These are phyloP conservation scores for Hydraecia micacea DNA, from an alignment of 2,888 invertebrate genomes.

Conservation along the genomic window DNA sequence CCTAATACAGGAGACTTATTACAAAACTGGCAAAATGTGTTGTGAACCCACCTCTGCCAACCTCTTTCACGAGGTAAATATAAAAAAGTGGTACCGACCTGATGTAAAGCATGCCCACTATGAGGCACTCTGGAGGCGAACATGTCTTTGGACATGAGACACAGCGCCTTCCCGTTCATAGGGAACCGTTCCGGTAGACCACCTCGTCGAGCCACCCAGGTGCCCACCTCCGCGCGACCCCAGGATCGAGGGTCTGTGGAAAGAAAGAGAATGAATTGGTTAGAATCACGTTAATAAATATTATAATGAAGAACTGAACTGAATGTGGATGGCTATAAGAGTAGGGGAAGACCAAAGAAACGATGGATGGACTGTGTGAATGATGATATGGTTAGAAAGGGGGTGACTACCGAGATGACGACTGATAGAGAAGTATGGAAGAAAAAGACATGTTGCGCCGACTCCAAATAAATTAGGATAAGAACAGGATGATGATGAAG, in stretches of 20 bases:
- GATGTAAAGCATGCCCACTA: constrained; percentile 92
- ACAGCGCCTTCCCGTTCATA: constrained; percentile 95
- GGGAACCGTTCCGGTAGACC: constrained; percentile 92
- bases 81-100: constrained; percentile 79
- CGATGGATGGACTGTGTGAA: not conserved
- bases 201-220: constrained; percentile 92
- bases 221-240: constrained; percentile 92
- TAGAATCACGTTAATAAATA: not conserved
- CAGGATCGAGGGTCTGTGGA: constrained; percentile 93
- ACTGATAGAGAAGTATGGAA: not conserved
- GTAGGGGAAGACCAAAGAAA: not conserved
- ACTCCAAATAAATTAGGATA: not conserved
- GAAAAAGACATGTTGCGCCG: not conserved
- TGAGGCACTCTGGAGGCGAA: constrained; percentile 93
- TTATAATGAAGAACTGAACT: not conserved
- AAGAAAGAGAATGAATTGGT: not conserved
- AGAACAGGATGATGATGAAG: not conserved
- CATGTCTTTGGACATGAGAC: constrained; percentile 94
- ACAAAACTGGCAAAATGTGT: not conserved
- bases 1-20: no score
- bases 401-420: no score
- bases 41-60: not conserved
- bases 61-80: not conserved
- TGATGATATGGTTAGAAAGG: not conserved
- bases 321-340: not conserved